Base-by-base conservation (phyloP, 2,888 invertebrate species). In the Seira sanloemensis region DNA sequence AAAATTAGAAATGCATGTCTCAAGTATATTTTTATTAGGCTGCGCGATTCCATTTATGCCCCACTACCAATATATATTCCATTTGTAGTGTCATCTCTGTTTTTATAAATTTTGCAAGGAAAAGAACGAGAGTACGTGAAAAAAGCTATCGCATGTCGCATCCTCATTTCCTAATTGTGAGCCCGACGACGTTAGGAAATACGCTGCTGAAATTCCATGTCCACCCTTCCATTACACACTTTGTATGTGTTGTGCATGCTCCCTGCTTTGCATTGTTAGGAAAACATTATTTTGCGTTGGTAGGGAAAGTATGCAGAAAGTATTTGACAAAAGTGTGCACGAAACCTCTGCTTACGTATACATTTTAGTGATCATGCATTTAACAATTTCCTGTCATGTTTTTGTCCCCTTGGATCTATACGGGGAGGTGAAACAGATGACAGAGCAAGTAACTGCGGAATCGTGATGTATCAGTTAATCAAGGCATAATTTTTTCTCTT, bases 1-100 rank as follows among this genome's bases (percentile, higher is more conserved):
- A 86, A 86, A 86, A 86, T 85, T 86, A 86, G 86, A 84, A 79
- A 76, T 78, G 79, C 86, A 86, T 86, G 68, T 85, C 83, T 62
- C 66, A 76, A 83, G 66, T 85, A 78, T 83, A 50, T 50, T 50
- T 50, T 50, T 50, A 50, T 50, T 50, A 50, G 16, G n/a, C 82
- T 79, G 73, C 82, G 18, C 62, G 72, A 19, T 84, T 72, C 73
- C 62, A 58, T 73, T 50, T 23, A 18, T 46, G 46, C 27, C 19
- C 26, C 24, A 50, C 46, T 50, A 24, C 19, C 16, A 50, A 12
- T n/a, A 50, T 50, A n/a, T 50, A 50, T 50, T 2, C 50, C n/a
- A 18, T 50, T 50, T 50, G n/a, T 62, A 62, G 21, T 62, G 62
- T 62, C 21, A 21, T n/a, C 21, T 50, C 50, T 62, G 21, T 21